Base-by-base conservation (phyloP, 1,140 invertebrate species). In the Drosophila arizonae region DNA sequence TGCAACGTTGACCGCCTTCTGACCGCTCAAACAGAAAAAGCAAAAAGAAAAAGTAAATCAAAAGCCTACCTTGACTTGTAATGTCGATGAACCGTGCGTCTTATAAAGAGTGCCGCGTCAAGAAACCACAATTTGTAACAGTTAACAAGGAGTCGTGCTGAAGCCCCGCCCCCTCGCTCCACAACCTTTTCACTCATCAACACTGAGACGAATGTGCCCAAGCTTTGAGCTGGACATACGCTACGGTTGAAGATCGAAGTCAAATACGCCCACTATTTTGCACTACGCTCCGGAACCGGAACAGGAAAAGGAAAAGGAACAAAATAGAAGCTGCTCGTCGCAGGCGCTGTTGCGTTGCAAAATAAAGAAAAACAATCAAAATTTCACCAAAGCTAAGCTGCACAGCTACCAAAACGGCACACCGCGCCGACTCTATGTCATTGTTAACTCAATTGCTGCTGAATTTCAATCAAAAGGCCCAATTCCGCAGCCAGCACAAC, bases 1-100 rank as follows among this genome's bases (percentile, higher is more conserved):
- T 61, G 33, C 52, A 55, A 55, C 45, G 24, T 51, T 46, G 57
- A 41, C 46, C 46, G 60, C 36, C 36, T 48, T 10, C 28, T 48
- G 13, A 36, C 15, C 30, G n/a, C 15, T 46, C 43, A 9, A 45
- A 15, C 4, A 5, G 10, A n/a, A 15, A 17, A 50, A 21, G 17
- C 9, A 61, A 36, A 28, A 30, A 15, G 55, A 39, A 66, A 64
- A 28, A 26, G 45, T 36, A 50, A 17, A 30, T 11, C 43, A 52
- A 52, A 46, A 46, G 43, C 43, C n/a, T 68, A 85, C 81, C 81
- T 82, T 76, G 81, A 85, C 71, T 77, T 90, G 80, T 89, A 90
- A 89, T 89, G 85, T 88, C 85, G 86, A 85, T 88, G 80, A 79
- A 89, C 86, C 81, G 72, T 89, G 78, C 74, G 77, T 80, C 72